These are phyloP conservation scores for Mionectes macconnelli DNA, from an alignment of 2,113 vertebrate genomes.

Conservation along the genomic window DNA sequence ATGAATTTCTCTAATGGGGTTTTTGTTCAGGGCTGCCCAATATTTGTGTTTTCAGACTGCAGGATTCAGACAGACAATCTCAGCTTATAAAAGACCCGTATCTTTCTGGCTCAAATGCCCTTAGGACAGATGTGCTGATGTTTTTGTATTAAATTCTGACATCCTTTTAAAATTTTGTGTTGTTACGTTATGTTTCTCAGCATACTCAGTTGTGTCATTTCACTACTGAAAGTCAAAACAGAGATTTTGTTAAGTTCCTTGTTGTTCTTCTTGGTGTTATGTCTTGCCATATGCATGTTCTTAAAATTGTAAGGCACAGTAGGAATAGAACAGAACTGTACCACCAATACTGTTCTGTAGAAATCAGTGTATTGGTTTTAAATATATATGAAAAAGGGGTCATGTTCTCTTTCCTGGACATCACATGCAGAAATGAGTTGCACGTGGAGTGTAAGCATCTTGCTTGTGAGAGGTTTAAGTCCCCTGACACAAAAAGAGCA, in stretches of 20 bases:
- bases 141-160: background rate
- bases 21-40: constrained; percentile 4
- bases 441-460: background rate
- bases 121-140: background rate
- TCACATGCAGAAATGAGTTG: background rate
- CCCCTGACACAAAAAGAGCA: background rate
- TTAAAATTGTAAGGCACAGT: background rate
- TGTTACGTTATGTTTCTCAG: background rate
- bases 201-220: background rate
- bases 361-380: background rate
- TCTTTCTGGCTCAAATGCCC: background rate
- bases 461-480: background rate
- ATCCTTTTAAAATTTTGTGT: background rate
- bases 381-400: background rate
- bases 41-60: background rate
- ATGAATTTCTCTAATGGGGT: constrained; percentile 10
- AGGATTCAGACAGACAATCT: background rate
- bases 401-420: background rate
- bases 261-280: background rate
- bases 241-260: background rate
- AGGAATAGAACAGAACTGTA: background rate
- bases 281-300: background rate
- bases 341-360: background rate
- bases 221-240: background rate
- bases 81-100: background rate